phyloP scores from a whole-genome alignment of 2,888 invertebrate genomes.

The Eupithecia centaureata region DNA sequence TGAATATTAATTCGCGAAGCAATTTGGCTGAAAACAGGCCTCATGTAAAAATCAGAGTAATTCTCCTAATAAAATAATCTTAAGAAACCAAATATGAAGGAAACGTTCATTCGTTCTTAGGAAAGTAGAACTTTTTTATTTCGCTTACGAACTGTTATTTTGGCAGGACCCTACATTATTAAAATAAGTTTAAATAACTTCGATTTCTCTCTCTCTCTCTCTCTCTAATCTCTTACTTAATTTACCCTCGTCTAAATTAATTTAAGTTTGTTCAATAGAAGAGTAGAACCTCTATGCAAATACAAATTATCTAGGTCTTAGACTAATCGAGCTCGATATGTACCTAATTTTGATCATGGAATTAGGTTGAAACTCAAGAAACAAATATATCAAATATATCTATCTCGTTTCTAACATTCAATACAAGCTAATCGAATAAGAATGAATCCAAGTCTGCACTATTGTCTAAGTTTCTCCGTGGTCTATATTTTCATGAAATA shows the following conservation, averaged over 20 bases:
- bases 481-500: not conserved
- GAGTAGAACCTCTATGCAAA: not conserved
- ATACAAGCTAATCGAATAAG: not conserved
- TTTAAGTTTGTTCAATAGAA: too few species aligned
- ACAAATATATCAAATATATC: too few species aligned
- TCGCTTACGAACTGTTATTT: not conserved
- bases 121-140: not conserved
- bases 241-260: not conserved
- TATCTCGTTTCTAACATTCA: not conserved
- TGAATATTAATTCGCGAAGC: slow-evolving; percentile 43
- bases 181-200: not conserved
- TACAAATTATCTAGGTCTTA: not conserved
- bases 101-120: not conserved
- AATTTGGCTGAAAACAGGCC: slow-evolving; percentile 39
- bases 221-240: not conserved
- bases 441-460: not conserved
- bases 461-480: not conserved
- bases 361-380: not conserved
- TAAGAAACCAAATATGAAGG: not conserved
- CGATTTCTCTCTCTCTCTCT: not conserved
- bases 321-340: not conserved
- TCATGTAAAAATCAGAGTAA: slow-evolving; percentile 38
- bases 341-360: not conserved
- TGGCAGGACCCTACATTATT: not conserved
- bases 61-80: not conserved